Evolutionary conservation across 2,113 vertebrate species (phyloP).

Genomic region (Pelvicachromis taeniatus): DNA sequence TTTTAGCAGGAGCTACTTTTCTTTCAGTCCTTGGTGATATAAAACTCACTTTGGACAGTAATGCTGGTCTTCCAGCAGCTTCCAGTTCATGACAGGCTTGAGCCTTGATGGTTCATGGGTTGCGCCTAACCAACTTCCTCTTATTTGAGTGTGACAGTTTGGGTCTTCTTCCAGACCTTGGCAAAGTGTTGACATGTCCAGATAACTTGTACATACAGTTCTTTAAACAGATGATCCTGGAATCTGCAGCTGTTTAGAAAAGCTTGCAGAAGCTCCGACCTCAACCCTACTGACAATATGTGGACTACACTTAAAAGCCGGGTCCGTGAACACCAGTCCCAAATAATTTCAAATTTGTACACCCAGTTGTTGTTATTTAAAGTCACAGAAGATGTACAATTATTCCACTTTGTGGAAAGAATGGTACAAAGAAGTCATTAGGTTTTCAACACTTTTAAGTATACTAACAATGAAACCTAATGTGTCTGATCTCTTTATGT

Average conservation of each 20-base stretch:
- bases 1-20: not conserved
- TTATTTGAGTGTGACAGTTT: not conserved
- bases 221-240: not conserved
- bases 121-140: not conserved
- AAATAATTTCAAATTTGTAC: not conserved
- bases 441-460: not conserved
- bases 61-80: not conserved
- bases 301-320: fast-evolving
- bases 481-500: not conserved
- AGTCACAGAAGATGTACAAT: not conserved
- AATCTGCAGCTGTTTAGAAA: not conserved
- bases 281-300: not conserved
- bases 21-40: not conserved
- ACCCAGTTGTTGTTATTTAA: not conserved
- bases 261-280: not conserved
- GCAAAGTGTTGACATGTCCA: not conserved
- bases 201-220: not conserved
- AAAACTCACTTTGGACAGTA: not conserved
- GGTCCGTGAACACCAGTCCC: not conserved
- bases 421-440: not conserved
- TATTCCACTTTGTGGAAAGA: not conserved
- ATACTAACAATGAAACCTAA: not conserved
- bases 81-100: not conserved
- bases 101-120: not conserved
- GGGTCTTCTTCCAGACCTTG: not conserved